Evolutionary conservation across 1,140 invertebrate species (phyloP), one percentile per base, ranked within the genome.

Genomic region (Himalopsyche phryganea): DNA sequence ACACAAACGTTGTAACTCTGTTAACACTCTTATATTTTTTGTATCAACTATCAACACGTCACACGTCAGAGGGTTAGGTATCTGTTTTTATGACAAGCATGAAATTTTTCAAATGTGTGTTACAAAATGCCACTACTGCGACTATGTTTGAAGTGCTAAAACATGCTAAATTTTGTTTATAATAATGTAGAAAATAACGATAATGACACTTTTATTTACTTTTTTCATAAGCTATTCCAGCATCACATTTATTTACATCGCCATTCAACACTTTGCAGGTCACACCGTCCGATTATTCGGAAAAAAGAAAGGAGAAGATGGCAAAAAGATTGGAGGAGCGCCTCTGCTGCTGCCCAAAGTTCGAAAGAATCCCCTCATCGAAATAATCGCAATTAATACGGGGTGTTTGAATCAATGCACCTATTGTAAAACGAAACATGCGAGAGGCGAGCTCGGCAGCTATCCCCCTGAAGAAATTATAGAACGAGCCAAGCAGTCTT

Each of bases 401-500:
- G 97, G 96, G 0, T 99, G 97, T 70, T 75, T 99, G 3, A 99
- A 99, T 78, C 92, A 98, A 65, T 99, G 97, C 71, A 98, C 96
- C 0, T 99, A 98, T 70, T 98, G 96, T 69, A 98, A 98, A 75
- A 99, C 96, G 0, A 98, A 98, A 71, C 94, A 97, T 76, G 96
- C 96, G 0, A 75, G 96, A 60, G 97, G 97, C 0, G 91, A 98
- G 70, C 71, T 99, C 1, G 94, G 91, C 0, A 98, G 94, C 71
- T 99, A 98, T 77, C 84, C 86, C 0, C 87, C 91, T 0, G 86
- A 89, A 51, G 88, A 93, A 73, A 92, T 94, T 19, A 82, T 93
- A 0, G 83, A 84, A 11, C 76, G 91, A 56, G 90, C 90, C 0
- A 71, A 79, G 52, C 91, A 95, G 75, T 92, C 94, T 0, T 98